Conservation (phyloP, 2,797 vertebrate genomes). For the Manis pentadactyla region DNA sequence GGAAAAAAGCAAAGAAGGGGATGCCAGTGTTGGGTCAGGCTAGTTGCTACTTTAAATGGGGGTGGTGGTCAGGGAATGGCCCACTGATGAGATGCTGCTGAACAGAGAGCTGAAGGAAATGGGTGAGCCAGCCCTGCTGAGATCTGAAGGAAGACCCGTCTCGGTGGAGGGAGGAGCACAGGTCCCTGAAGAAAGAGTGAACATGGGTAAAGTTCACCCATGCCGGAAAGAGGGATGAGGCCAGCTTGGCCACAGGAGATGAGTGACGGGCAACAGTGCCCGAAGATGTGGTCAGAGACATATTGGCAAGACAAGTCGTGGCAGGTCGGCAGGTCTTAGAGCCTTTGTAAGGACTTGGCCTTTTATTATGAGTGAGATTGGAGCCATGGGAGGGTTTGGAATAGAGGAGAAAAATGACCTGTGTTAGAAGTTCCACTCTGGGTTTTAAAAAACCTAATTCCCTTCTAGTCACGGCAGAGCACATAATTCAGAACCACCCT, state of each 20-base stretch:
- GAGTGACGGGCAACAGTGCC: background rate
- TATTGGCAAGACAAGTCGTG: background rate
- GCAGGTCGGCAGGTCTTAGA: too few relatives aligned
- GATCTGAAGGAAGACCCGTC: background rate
- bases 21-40: background rate
- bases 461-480: background rate
- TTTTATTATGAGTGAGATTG: background rate
- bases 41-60: background rate
- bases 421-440: background rate
- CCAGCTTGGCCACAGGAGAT: background rate
- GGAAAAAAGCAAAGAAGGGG: background rate
- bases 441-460: background rate
- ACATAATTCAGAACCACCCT: background rate
- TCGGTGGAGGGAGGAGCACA: background rate
- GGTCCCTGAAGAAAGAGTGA: background rate
- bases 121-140: rapidly evolving
- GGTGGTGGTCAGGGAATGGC: background rate
- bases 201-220: background rate
- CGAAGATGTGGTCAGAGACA: background rate
- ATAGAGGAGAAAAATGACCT: background rate
- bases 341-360: background rate
- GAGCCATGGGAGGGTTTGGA: background rate
- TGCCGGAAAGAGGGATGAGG: background rate
- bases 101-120: background rate
- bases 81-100: background rate